A percentile compares a stretch with the other conserved stretches of the same genome.
Evolutionary conservation across 2,113 vertebrate species (phyloP).

Genomic region (Trematocara zebra): DNA sequence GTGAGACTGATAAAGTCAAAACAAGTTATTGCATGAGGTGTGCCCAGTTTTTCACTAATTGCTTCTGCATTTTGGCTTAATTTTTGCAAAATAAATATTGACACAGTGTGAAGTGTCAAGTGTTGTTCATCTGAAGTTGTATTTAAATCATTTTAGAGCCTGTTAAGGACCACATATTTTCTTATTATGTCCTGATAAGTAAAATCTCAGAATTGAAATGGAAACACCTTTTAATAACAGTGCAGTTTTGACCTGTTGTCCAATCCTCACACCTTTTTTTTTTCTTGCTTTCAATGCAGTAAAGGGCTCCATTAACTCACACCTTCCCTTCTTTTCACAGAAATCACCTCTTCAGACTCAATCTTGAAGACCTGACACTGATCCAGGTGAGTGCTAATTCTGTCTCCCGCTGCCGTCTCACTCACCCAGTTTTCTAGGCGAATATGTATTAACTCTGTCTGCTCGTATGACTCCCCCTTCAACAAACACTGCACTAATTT

Average conservation of each 20-base stretch:
- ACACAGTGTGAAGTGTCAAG: neutral
- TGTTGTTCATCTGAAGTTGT: neutral
- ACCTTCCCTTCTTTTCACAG: conserved; percentile 50
- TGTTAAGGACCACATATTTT: neutral
- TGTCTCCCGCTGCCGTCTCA: neutral
- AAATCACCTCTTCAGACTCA: conserved; percentile 91
- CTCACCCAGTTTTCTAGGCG: conserved; percentile 5
- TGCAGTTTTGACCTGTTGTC: neutral
- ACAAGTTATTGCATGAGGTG: neutral
- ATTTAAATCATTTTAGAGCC: neutral
- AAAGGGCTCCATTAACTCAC: neutral
- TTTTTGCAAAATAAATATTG: neutral
- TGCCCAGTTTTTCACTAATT: neutral
- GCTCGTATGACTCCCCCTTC: neutral
- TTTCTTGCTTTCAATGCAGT: neutral
- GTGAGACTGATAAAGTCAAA: neutral
- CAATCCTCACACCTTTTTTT: neutral
- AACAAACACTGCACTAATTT: neutral
- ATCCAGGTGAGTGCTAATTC: conserved; percentile 53
- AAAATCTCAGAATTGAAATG: neutral
- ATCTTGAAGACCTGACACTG: conserved; percentile 85
- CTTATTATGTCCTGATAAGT: neutral
- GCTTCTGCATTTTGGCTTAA: neutral
- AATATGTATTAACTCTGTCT: neutral
- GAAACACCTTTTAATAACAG: neutral